phyloP scores from a whole-genome alignment of 2,797 vertebrate genomes.

The Octomys mimax region DNA sequence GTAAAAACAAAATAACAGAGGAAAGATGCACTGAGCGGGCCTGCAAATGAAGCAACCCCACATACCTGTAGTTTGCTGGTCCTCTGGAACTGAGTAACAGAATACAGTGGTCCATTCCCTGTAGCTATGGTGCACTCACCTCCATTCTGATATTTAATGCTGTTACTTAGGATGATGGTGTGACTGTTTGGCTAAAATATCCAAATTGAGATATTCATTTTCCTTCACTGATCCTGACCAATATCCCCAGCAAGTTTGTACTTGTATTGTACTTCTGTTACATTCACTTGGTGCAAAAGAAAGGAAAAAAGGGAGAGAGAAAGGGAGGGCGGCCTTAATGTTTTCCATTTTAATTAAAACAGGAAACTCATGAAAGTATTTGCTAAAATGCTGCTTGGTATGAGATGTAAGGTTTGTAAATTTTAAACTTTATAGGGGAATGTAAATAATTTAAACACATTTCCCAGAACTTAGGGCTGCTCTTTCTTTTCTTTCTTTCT shows the following conservation, averaged over 20 bases:
- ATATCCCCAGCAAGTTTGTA: not conserved
- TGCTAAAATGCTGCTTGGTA: not conserved
- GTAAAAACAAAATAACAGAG: not conserved
- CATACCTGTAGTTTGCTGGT: not conserved
- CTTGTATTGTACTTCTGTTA: not conserved
- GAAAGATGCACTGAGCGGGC: not conserved
- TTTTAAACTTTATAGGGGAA: not conserved
- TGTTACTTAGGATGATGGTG: not conserved
- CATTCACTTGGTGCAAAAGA: not conserved
- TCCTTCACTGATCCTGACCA: not conserved
- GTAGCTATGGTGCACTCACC: not conserved
- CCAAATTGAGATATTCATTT: not conserved
- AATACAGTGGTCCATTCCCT: not conserved
- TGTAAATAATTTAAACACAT: constrained; percentile 43
- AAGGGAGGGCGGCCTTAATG: not conserved
- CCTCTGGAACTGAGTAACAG: not conserved
- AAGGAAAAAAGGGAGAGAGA: not conserved
- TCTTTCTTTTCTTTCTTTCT: not conserved
- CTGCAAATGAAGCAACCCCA: not conserved
- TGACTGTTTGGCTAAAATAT: constrained; percentile 23
- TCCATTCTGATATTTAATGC: not conserved
- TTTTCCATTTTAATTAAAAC: constrained; percentile 49
- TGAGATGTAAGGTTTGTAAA: constrained; percentile 19
- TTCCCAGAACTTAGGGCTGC: constrained; percentile 32
- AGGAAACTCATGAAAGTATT: constrained; percentile 16